Evolutionary conservation across 2,113 vertebrate genomes (phyloP).

Genomic region (Heptranchias perlo): DNA sequence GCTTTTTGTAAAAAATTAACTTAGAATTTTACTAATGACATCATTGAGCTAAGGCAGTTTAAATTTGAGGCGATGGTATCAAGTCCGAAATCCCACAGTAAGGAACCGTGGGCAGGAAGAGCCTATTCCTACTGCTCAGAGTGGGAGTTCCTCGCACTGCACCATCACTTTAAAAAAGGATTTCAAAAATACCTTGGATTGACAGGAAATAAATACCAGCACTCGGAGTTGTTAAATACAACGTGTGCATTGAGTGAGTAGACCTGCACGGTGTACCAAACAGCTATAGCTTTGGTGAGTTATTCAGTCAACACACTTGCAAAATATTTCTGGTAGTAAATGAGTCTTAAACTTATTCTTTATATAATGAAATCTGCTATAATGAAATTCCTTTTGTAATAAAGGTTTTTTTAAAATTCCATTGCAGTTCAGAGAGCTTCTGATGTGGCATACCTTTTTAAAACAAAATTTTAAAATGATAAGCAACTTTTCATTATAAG

Average conservation of each 20-base stretch:
- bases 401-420: neutral
- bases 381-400: neutral
- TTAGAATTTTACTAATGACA: neutral
- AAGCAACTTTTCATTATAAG: neutral
- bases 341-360: neutral
- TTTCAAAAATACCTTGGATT: constrained; percentile 1
- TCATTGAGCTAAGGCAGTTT: neutral
- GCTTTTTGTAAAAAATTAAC: neutral
- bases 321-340: neutral
- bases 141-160: neutral
- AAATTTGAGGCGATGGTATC: neutral
- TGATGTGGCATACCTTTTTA: neutral
- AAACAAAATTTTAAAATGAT: neutral
- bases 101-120: too few species aligned
- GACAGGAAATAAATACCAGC: neutral
- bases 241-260: neutral
- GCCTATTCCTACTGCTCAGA: neutral
- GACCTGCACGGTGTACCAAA: neutral
- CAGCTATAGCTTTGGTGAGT: neutral
- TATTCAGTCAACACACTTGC: neutral
- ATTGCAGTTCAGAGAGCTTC: neutral
- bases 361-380: neutral
- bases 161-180: neutral
- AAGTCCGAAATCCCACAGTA: neutral
- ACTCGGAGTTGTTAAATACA: neutral